phyloP scores from a whole-genome alignment of 2,113 vertebrate genomes.

The Eulacestoma nigropectus region DNA sequence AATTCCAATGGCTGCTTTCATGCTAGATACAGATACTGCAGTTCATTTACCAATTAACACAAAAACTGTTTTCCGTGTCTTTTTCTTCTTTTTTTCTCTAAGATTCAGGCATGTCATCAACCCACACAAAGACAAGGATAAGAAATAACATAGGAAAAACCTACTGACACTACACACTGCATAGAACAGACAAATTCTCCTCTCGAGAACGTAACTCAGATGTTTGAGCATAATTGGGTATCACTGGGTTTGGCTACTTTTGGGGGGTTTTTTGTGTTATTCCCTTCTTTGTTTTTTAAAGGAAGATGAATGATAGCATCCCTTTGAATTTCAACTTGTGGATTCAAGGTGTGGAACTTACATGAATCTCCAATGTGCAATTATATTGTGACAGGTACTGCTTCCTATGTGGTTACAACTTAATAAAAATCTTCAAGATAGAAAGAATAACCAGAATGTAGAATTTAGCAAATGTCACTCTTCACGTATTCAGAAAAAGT shows the following conservation, averaged over 20 bases:
- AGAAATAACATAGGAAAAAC: not conserved
- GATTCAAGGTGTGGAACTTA: not conserved
- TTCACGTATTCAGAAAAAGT: not conserved
- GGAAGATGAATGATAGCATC: not conserved
- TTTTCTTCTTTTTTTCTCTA: not conserved
- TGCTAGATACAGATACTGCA: not conserved
- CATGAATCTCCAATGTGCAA: not conserved
- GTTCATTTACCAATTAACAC: not conserved
- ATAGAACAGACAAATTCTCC: not conserved
- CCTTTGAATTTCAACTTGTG: not conserved
- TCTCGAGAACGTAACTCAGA: not conserved
- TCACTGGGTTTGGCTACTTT: not conserved
- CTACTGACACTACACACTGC: not conserved
- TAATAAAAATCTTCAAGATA: not conserved
- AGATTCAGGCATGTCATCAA: not conserved
- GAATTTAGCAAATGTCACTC: not conserved
- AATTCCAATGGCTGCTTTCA: constrained; percentile 24
- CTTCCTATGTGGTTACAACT: not conserved
- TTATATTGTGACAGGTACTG: not conserved
- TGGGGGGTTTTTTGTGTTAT: not conserved
- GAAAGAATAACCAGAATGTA: not conserved
- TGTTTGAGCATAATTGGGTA: not conserved
- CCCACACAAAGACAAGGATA: not conserved
- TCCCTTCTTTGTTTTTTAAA: not conserved
- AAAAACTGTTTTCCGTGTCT: not conserved